Evolutionary conservation across 2,113 vertebrate genomes (phyloP).

Genomic region (Lontra canadensis): DNA sequence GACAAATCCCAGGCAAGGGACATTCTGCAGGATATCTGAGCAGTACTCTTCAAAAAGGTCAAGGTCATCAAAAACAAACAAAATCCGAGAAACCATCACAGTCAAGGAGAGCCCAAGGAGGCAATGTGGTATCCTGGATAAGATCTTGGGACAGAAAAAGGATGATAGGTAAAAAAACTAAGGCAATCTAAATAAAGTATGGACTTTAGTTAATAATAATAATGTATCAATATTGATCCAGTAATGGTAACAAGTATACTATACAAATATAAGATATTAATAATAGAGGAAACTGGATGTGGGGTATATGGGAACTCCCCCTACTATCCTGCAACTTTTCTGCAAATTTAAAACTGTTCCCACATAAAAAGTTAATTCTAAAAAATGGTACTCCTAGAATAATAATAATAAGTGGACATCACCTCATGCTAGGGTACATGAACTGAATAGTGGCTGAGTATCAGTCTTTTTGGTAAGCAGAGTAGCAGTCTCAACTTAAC

Average conservation of each 20-base stretch:
- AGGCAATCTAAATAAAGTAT: background rate
- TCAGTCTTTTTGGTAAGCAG: background rate
- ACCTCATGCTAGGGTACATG: background rate
- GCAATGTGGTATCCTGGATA: background rate
- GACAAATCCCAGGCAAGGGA: background rate
- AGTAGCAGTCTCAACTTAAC: background rate
- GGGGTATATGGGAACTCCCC: background rate
- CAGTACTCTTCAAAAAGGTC: background rate
- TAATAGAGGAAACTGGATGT: background rate
- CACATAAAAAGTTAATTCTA: background rate
- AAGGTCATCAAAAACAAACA: background rate
- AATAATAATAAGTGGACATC: background rate
- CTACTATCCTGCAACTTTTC: background rate
- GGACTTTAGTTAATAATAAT: background rate
- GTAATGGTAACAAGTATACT: background rate
- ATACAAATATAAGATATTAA: background rate
- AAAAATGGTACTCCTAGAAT: background rate
- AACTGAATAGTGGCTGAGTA: background rate
- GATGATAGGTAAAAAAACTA: background rate
- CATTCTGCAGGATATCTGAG: background rate
- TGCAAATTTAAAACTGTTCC: background rate
- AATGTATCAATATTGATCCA: background rate
- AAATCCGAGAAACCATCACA: background rate
- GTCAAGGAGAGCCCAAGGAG: background rate
- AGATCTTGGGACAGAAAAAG: background rate